A percentile compares a stretch with the other conserved stretches of the same genome.
Evolutionary conservation across 1,140 invertebrate genomes (phyloP).

Genomic region (Habropoda laboriosa): DNA sequence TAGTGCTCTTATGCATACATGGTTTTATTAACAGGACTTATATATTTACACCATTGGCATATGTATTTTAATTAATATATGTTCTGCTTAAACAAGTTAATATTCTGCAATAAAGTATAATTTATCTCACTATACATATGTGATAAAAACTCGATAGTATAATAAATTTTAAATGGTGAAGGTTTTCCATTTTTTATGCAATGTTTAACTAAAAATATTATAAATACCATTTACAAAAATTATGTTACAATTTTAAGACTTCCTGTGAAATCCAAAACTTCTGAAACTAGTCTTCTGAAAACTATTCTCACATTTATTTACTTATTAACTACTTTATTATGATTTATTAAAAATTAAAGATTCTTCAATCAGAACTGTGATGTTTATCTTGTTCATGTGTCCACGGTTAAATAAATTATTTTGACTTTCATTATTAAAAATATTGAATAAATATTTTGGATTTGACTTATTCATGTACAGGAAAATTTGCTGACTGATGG

Average conservation of each 20-base stretch:
- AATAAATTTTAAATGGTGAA: slow-evolving; percentile 8
- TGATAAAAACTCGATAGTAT: not conserved
- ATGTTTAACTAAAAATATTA: slow-evolving; percentile 11
- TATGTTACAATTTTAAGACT: slow-evolving; percentile 17
- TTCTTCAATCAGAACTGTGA: not conserved
- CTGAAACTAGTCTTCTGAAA: slow-evolving; percentile 21
- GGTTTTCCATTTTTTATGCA: slow-evolving; percentile 20
- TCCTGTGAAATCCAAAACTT: slow-evolving; percentile 51
- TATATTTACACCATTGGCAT: not conserved
- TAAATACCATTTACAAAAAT: slow-evolving; percentile 1
- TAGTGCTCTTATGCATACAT: not conserved
- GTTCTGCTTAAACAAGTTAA: not conserved
- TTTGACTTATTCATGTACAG: slow-evolving; percentile 73
- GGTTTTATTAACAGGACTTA: slow-evolving; percentile 8
- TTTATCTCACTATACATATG: not conserved
- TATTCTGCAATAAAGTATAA: not conserved
- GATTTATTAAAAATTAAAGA: slow-evolving; percentile 8
- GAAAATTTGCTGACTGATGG: slow-evolving; percentile 84
- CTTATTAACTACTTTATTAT: not conserved
- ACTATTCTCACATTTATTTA: slow-evolving; percentile 16
- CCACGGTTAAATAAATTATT: not conserved
- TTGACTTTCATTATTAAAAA: not conserved
- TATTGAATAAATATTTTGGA: slow-evolving; percentile 13
- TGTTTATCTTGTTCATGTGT: not conserved
- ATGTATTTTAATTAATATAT: not conserved